phyloP scores from a whole-genome alignment of 2,113 vertebrate genomes.

The Telmatochromis sp. region DNA sequence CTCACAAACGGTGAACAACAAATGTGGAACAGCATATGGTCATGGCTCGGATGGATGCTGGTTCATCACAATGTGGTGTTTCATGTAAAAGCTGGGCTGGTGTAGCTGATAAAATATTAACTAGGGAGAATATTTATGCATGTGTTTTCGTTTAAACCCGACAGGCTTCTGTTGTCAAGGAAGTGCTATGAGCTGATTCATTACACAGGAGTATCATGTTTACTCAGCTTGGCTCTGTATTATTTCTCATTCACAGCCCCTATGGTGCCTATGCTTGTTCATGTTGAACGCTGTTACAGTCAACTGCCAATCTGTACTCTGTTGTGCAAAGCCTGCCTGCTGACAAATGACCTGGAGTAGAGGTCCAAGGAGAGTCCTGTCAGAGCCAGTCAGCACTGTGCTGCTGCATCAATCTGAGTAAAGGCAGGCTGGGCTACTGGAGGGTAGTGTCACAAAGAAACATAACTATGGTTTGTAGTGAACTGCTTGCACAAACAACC shows the following conservation, averaged over 20 bases:
- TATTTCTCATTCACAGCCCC: constrained; percentile 46
- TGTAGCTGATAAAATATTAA: constrained; percentile 48
- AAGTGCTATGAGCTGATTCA: constrained; percentile 45
- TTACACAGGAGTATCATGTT: constrained; percentile 48
- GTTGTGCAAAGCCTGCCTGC: constrained; percentile 15
- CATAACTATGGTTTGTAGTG: not conserved
- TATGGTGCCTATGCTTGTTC: constrained; percentile 14
- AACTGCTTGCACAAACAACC: not conserved
- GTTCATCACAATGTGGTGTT: constrained; percentile 38
- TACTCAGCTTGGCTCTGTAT: constrained; percentile 46
- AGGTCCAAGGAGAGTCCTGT: constrained; percentile 52
- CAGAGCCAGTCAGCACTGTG: constrained; percentile 26
- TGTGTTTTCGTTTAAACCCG: constrained; percentile 47
- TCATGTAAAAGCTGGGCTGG: not conserved
- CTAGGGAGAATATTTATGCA: constrained; percentile 44
- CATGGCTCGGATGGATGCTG: constrained; percentile 28
- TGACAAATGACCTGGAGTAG: constrained; percentile 51
- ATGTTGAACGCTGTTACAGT: constrained; percentile 32
- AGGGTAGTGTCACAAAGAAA: not conserved
- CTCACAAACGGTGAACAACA: constrained; percentile 1
- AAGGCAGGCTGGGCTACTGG: not conserved
- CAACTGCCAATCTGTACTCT: constrained; percentile 45
- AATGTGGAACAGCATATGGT: constrained; percentile 47
- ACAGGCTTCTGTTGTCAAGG: constrained; percentile 48
- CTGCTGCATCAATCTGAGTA: constrained; percentile 24